Evolutionary conservation across 2,888 invertebrate species (phyloP).

Genomic region (Habrosyne pyritoides): DNA sequence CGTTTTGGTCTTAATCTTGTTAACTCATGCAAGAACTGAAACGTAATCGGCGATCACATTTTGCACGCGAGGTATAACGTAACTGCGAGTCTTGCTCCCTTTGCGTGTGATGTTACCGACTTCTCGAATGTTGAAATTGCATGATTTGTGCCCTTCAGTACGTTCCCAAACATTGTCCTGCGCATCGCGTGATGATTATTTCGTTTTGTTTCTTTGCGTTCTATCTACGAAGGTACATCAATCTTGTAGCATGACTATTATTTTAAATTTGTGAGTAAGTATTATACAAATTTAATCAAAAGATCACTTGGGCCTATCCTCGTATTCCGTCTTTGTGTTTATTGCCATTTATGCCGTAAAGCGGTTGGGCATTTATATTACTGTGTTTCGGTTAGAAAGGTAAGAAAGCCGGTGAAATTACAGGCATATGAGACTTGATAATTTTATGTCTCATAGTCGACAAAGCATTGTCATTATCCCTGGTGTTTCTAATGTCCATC

Average conservation of each 20-base stretch:
- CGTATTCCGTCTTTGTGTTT: no score
- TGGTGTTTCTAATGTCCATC: no score
- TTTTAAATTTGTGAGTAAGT: not conserved
- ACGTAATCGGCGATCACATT: not conserved
- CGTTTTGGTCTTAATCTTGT: conserved; percentile 1
- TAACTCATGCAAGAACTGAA: conserved; percentile 2
- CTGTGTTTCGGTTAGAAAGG: no score
- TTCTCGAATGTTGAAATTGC: not conserved
- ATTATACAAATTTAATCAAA: not conserved
- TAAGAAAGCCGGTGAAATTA: no score
- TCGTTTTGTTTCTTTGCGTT: not conserved
- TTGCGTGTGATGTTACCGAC: not conserved
- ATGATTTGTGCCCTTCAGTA: conserved; percentile 2
- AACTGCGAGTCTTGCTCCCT: not conserved
- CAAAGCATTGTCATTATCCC: no score
- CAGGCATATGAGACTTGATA: no score
- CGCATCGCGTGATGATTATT: not conserved
- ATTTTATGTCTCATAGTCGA: no score
- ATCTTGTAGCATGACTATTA: not conserved
- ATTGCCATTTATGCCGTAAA: no score
- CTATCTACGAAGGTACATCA: not conserved
- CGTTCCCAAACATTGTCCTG: not conserved
- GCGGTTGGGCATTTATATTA: no score
- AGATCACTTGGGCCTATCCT: no score
- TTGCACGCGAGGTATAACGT: conserved; percentile 3